Evolutionary conservation across 2,888 invertebrate genomes (phyloP), one percentile per base, ranked within the genome.

Genomic region (Scaptomyza reducta): DNA sequence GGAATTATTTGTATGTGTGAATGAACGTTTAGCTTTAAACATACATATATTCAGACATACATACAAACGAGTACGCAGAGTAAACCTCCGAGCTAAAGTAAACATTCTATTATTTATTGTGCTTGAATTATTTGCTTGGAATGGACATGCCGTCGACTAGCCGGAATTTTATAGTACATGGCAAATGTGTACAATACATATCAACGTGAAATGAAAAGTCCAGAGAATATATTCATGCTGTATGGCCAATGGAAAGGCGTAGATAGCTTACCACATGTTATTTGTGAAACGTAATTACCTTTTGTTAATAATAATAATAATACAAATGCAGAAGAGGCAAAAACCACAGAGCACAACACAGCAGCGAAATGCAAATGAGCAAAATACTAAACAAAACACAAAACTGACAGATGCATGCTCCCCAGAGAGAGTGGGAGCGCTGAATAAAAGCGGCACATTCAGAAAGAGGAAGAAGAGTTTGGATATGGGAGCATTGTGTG

Each of bases 391-490:
- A 51, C 63, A 66, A 69, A 65, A 74, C 42, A 62, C 58, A 47
- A 38, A 70, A 60, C 13, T 59, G 53, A 67, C 74, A 74, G 72
- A 77, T 77, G 75, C 25, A 85, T 69, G 78, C 70, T 87, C 85
- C 85, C 87, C 62, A 81, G 87, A 81, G 82, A 45, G 9, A 7
- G 53, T 44, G 35, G 38, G 58, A 57, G 62, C 25, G 54, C 14
- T 35, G 2, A 14, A 46, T 16, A 33, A 22, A 22, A 22, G 22
- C 5, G 5, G 3, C 22, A 22, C 22, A 22, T 22, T 10, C 4
- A 1, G 40, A 1, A 10, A 40, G 40, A 16, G 40, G 10, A 10
- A 31, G 13, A 41, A 41, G 47, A 60, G 49, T 68, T 65, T 51
- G 62, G 44, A 35, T 58, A 57, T 66, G 59, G 3, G 45, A 45